Percentiles rank a stretch among this genome's conserved stretches.
These are phyloP conservation scores for Barnardius zonarius DNA, from an alignment of 2,113 vertebrate genomes.

Conservation along the genomic window DNA sequence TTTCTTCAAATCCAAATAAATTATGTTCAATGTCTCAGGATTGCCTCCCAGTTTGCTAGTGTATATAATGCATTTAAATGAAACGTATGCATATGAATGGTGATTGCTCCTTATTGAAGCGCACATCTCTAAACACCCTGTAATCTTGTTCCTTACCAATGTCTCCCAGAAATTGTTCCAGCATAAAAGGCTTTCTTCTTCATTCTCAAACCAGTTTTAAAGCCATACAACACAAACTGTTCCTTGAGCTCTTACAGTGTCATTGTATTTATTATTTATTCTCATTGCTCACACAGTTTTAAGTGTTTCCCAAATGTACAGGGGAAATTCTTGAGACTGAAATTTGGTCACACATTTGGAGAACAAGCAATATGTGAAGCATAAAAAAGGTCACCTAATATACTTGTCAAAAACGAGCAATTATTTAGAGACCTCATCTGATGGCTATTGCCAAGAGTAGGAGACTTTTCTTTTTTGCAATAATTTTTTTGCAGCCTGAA, in stretches of 20 bases:
- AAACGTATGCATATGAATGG: conserved; percentile 71
- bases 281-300: not conserved
- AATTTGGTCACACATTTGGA: not conserved
- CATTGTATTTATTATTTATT: conserved; percentile 42
- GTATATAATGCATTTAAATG: conserved; percentile 69
- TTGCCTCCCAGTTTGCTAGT: conserved; percentile 62
- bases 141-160: conserved; percentile 61
- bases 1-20: conserved; percentile 67
- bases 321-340: not conserved
- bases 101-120: conserved; percentile 67
- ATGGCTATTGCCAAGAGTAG: not conserved
- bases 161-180: conserved; percentile 62
- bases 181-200: conserved; percentile 56
- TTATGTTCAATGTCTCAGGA: conserved; percentile 56
- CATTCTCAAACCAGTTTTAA: conserved; percentile 31
- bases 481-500: not conserved
- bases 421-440: not conserved
- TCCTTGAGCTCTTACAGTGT: not conserved
- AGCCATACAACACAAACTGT: conserved; percentile 6
- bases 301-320: conserved; percentile 4
- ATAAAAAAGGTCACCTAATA: not conserved
- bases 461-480: not conserved
- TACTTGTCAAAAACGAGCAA: not conserved
- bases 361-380: not conserved
- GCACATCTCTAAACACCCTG: conserved; percentile 60